phyloP scores from a whole-genome alignment of 2,888 invertebrate genomes.

The Lycaena phlaeas region DNA sequence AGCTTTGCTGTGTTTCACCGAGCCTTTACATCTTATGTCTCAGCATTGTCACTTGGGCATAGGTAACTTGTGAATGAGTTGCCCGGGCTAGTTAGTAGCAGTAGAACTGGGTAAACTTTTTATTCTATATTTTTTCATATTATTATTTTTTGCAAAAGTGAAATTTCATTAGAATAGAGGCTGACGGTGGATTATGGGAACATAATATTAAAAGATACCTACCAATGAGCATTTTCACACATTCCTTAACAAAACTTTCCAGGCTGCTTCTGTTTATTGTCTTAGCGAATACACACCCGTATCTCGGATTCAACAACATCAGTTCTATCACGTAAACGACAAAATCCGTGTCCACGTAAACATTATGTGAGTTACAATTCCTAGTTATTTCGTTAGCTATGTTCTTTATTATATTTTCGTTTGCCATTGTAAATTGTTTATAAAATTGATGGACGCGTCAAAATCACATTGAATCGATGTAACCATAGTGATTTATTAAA shows the following conservation, averaged over 20 bases:
- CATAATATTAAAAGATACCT: too few relatives aligned
- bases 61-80: too few relatives aligned
- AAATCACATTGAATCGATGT: constrained; percentile 15
- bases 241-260: constrained; percentile 67
- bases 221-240: constrained; percentile 58
- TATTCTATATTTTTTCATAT: too few relatives aligned
- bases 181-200: too few relatives aligned
- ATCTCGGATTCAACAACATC: constrained; percentile 69
- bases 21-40: too few relatives aligned
- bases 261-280: constrained; percentile 61
- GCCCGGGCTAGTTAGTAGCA: too few relatives aligned
- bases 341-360: constrained; percentile 60
- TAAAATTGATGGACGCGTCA: not conserved
- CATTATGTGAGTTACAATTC: constrained; percentile 54
- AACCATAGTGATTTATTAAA: constrained; percentile 16
- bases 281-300: constrained; percentile 62
- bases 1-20: too few relatives aligned
- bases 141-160: too few relatives aligned
- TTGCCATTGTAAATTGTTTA: constrained; percentile 18
- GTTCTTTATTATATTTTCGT: constrained; percentile 68
- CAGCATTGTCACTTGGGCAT: too few relatives aligned
- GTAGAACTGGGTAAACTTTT: too few relatives aligned
- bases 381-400: constrained; percentile 73
- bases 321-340: constrained; percentile 67
- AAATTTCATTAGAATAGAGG: too few relatives aligned